Evolutionary conservation across 2,113 vertebrate genomes (phyloP), one percentile per base, ranked within the genome.

Genomic region (Xerus inauris): DNA sequence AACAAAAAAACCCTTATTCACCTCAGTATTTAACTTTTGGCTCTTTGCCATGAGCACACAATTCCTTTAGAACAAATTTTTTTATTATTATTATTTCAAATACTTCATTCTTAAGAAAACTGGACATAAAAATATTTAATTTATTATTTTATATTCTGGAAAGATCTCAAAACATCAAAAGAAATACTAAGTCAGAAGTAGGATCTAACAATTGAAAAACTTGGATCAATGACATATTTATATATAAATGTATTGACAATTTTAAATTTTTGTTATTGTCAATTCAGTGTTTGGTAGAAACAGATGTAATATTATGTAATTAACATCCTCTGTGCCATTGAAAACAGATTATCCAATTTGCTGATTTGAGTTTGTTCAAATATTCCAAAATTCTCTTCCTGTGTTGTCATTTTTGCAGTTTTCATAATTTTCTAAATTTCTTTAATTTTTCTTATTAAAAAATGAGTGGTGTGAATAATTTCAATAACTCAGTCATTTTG

Each of bases 391-490:
- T 65, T 51, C 5, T 12, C 2, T 11, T 96, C 45, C 10, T 81
- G 30, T 59, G 4, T 83, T 92, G 88, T 19, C 62, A 49, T 51
- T 90, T 94, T 97, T 89, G 26, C 54, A 95, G 6, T 67, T 1
- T 0, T 89, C 54, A 77, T 40, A 93, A 69, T 51, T 91, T 67
- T 24, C 3, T 87, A 77, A 49, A 42, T 54, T 67, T 85, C 13
- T 89, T 30, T 91, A 6, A 89, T 49, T 89, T 84, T 84, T 95
- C n/a, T 62, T 67, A n/a, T 59, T 87, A 54, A 88, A 87, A 87
- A 91, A 89, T 81, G 20, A 79, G 7, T 54, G 49, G 9, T 32
- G 40, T 62, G 51, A 75, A 26, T 59, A 76, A 20, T 94, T 94
- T 92, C 45, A 72, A 4, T 62, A 83, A 54, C 24, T 85, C 26